A percentile compares a stretch with the other conserved stretches of the same genome.
phyloP scores from a whole-genome alignment of 1,140 invertebrate species.

The Streblospio benedicti region DNA sequence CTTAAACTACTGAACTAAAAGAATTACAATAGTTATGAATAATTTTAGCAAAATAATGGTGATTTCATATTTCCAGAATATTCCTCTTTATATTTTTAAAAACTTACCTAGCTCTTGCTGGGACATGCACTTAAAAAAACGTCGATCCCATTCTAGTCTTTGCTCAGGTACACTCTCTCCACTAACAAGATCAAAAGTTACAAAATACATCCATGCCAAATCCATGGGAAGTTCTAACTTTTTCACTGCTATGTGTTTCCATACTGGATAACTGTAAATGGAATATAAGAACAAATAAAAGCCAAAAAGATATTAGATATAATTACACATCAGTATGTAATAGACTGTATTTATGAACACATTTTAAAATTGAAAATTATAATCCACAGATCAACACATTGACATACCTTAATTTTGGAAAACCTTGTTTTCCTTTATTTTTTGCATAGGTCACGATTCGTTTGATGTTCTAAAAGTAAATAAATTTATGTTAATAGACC shows the following conservation, averaged over 20 bases:
- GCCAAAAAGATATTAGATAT: not conserved
- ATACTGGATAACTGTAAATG: constrained; percentile 42
- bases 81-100: not conserved
- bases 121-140: constrained; percentile 17
- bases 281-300: not conserved
- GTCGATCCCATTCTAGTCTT: constrained; percentile 34
- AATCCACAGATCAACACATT: not conserved
- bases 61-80: not conserved
- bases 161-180: constrained; percentile 25
- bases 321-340: not conserved
- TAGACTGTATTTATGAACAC: not conserved
- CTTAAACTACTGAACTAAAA: too few relatives aligned
- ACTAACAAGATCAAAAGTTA: constrained; percentile 35
- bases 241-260: constrained; percentile 48
- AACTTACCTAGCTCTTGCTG: constrained; percentile 24
- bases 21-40: not conserved
- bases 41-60: not conserved
- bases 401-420: constrained; percentile 39
- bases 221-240: constrained; percentile 45
- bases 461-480: constrained; percentile 40
- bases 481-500: not conserved
- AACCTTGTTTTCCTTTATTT: constrained; percentile 39
- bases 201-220: constrained; percentile 46
- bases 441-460: constrained; percentile 46
- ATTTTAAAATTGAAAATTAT: not conserved